Evolutionary conservation across 2,113 vertebrate genomes (phyloP), one percentile per base, ranked within the genome.

Genomic region (Phylloscopus trochilus): DNA sequence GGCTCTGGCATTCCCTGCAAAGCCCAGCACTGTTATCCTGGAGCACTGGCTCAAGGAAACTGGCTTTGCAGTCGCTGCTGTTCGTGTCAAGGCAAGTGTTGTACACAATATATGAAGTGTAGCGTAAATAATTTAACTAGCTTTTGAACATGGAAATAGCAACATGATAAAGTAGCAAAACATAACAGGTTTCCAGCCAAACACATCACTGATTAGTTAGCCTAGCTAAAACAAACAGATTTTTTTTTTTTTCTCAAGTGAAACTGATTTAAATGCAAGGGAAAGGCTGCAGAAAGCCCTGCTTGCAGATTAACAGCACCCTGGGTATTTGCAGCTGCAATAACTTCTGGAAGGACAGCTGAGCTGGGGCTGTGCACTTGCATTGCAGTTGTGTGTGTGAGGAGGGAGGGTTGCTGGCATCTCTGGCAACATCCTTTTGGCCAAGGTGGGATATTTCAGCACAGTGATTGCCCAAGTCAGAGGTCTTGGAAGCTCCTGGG

Each of bases 71-170:
- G 85, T 87, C 75, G 80, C 73, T 96, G 83, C 70, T 87, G 73
- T 70, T 96, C 2, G 1, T 92, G 93, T 95, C 86, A 89, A 97
- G 80, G 94, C 83, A 92, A 93, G 75, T 90, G 96, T 92, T 95
- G 73, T 95, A 95, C 92, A 90, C 94, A 94, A 73, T 85, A 93
- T 89, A 95, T 90, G 95, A 95, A 96, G 86, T 93, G 92, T 86
- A 97, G 91, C 3, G 68, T 96, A 94, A 95, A 97, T 96, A 96
- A 96, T 95, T 96, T 95, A 95, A 90, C 89, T 84, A 93, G 94
- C 82, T 79, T 95, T 97, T 95, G 94, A 97, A 95, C 90, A 88
- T 95, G 81, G 80, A 96, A 95, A 91, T 95, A 89, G 84, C 84
- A 82, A 94, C 84, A 76, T 81, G 69, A 89, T 96, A 83, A 96